These are phyloP conservation scores for Eucera pruinosa DNA, from an alignment of 2,888 invertebrate species.

Conservation along the genomic window DNA sequence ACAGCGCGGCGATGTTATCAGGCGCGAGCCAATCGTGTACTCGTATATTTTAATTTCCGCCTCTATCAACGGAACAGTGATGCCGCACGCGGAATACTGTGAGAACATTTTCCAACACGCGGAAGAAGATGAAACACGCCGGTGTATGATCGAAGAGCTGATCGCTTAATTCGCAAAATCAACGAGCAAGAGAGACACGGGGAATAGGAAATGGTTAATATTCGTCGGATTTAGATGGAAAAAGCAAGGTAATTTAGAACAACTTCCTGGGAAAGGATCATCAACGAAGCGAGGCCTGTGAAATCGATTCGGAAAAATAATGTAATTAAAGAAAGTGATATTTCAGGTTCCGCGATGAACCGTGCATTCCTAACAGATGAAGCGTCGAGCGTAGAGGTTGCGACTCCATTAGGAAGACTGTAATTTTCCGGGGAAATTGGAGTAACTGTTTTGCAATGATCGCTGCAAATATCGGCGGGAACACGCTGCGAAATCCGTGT, in stretches of 20 bases:
- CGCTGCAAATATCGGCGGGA: conserved; percentile 6
- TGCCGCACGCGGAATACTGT: conserved; percentile 1
- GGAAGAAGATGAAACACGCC: neutral
- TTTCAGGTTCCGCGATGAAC: conserved; percentile 28
- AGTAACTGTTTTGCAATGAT: conserved; percentile 40
- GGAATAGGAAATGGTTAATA: neutral
- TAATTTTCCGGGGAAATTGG: conserved; percentile 38
- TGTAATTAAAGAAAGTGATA: conserved; percentile 24
- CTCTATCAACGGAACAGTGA: conserved; percentile 22
- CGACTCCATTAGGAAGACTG: conserved; percentile 2
- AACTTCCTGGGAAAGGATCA: conserved; percentile 39
- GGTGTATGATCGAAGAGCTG: conserved; percentile 3
- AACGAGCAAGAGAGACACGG: neutral
- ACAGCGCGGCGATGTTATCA: conserved; percentile 54
- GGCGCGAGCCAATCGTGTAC: conserved; percentile 40
- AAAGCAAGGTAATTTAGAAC: conserved; percentile 15
- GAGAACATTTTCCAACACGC: conserved; percentile 13
- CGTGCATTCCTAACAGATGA: conserved; percentile 24
- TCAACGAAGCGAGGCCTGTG: neutral
- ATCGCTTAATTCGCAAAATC: conserved; percentile 43
- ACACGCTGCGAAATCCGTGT: neutral
- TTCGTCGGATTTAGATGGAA: conserved; percentile 11
- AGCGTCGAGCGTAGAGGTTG: neutral
- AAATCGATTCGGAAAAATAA: conserved; percentile 19
- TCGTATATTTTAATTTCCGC: conserved; percentile 65